Conservation (phyloP, 1,140 invertebrate species). For the Drosophila virilis region DNA sequence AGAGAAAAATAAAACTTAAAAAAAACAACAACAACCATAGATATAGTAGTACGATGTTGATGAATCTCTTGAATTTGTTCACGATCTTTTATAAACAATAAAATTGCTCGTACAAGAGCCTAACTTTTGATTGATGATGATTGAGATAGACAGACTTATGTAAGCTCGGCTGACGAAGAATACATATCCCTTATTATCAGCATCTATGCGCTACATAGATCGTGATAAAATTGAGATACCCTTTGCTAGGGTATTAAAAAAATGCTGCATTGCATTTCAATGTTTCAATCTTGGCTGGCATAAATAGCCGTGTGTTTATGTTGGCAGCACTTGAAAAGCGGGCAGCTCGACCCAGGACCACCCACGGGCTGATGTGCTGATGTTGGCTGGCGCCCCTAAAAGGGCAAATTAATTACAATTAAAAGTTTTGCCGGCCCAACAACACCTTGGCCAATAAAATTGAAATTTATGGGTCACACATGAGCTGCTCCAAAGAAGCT, state of each 20-base stretch:
- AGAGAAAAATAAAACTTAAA: conserved; percentile 1
- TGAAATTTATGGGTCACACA: conserved; percentile 80
- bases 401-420: conserved; percentile 79
- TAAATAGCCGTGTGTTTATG: conserved; percentile 78
- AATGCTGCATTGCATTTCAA: conserved; percentile 66
- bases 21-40: too few relatives aligned
- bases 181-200: too few relatives aligned
- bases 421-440: conserved; percentile 55
- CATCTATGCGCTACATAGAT: too few relatives aligned
- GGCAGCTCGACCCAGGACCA: conserved; percentile 52
- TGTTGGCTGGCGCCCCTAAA: conserved; percentile 10
- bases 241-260: conserved; percentile 4
- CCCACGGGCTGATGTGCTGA: conserved; percentile 36
- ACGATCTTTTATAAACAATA: too few relatives aligned
- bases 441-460: conserved; percentile 80
- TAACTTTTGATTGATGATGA: too few relatives aligned
- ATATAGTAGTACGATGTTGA: too few relatives aligned
- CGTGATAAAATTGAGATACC: too few relatives aligned
- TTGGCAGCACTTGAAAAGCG: conserved; percentile 76
- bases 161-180: too few relatives aligned
- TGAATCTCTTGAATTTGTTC: too few relatives aligned
- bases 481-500: conserved; percentile 51
- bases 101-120: too few relatives aligned
- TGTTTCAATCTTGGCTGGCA: conserved; percentile 60
- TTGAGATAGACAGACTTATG: too few relatives aligned